Percentiles rank a stretch among this genome's conserved stretches.
phyloP scores from a whole-genome alignment of 2,113 vertebrate genomes.

The Phrynocephalus versicolor region DNA sequence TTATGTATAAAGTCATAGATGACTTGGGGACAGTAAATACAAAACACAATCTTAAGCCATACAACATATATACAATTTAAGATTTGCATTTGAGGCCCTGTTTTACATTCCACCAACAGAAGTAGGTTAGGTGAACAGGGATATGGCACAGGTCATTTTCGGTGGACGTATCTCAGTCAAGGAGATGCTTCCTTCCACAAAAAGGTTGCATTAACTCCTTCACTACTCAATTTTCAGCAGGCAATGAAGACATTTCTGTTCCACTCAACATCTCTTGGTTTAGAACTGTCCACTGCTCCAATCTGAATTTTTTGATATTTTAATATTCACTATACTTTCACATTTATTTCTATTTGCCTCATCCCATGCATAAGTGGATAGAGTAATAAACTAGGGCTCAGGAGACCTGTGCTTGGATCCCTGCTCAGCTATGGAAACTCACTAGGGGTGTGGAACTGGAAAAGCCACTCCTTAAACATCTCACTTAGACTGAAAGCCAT shows the following conservation, averaged over 20 bases:
- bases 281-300: no score
- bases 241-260: not conserved
- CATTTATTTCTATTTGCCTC: not conserved
- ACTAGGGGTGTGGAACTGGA: no score
- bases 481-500: no score
- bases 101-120: not conserved
- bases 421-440: no score
- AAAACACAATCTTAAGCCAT: not conserved
- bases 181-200: no score
- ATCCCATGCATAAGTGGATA: no score
- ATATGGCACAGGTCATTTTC: not conserved
- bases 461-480: no score
- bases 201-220: no score
- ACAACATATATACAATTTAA: not conserved
- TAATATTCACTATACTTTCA: not conserved
- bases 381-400: no score
- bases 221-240: not conserved
- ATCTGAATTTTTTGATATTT: not conserved
- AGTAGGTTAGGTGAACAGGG: not conserved
- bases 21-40: not conserved
- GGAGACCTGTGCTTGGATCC: no score
- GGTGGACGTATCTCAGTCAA: no score
- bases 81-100: not conserved
- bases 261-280: not conserved
- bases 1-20: not conserved